Evolutionary conservation across 2,797 vertebrate genomes (phyloP).

Genomic region (Dermochelys coriacea): DNA sequence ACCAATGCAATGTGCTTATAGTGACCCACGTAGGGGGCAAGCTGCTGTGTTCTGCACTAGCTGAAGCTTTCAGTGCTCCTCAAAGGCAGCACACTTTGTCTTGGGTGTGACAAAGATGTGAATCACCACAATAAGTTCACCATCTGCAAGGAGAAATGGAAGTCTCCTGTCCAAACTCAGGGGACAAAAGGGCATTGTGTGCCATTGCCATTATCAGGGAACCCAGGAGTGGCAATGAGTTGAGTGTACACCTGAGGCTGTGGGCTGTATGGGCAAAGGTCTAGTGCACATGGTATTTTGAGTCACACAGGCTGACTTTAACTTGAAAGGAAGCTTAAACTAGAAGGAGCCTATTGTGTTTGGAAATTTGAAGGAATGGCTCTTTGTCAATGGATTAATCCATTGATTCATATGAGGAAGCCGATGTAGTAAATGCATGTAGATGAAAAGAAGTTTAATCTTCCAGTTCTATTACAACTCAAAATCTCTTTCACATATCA

Average conservation of each 20-base stretch:
- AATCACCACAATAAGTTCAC: neutral
- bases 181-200: neutral
- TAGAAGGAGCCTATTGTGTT: slow-evolving; percentile 18
- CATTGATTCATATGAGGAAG: slow-evolving; percentile 1
- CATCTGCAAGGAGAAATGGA: neutral
- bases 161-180: neutral
- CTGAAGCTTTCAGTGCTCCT: neutral
- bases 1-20: neutral
- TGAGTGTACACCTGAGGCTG: neutral
- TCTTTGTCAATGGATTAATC: neutral
- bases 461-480: slow-evolving; percentile 17
- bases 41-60: neutral
- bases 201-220: neutral
- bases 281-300: slow-evolving; percentile 29
- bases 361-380: neutral
- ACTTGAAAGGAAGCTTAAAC: slow-evolving; percentile 46
- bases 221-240: neutral
- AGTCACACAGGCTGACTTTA: slow-evolving; percentile 31
- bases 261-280: neutral
- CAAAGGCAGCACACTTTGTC: neutral
- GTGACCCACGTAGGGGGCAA: neutral
- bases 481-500: neutral
- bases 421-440: slow-evolving; percentile 44
- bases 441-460: slow-evolving; percentile 44
- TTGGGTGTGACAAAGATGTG: neutral